Evolutionary conservation across 2,797 vertebrate genomes (phyloP), one percentile per base, ranked within the genome.

Genomic region (Molossus alvarezi): DNA sequence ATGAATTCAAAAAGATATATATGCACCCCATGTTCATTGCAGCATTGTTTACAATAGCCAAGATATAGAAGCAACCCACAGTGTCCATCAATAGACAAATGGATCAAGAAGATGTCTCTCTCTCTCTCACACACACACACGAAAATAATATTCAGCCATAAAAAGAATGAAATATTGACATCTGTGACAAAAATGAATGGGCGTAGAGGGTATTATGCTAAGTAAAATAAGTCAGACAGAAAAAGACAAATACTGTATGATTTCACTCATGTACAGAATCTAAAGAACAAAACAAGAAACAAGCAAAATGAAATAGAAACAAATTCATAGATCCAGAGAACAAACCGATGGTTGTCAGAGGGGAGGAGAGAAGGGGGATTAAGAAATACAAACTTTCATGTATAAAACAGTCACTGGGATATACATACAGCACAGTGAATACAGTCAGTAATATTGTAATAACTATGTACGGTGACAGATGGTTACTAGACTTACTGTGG

Each of bases 11-110:
- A 83, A 69, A 69, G 48, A 12, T 17, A 55, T 11, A 33, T 11
- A 33, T 33, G 64, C 21, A 37, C 7, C 62, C 29, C 21, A 27
- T 60, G 64, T 37, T 55, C 21, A 25, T 8, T 25, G 29, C 12
- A 25, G n/a, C 29, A 69, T 10, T 25, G 45, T 33, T 53, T 25
- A 25, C 14, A 53, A 12, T 6, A 10, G 81, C 62, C 29, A 51
- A 53, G 29, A 33, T 27, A 25, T 4, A 18, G n/a, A 9, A 23
- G 82, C 21, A 15, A 80, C n/a, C 55, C 25, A 10, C 41, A 21
- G 48, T 7, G 62, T 17, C 17, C 48, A 55, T 10, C 7, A 5
- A 48, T 1, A 33, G 20, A n/a, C 1, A 8, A 15, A 1, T n/a
- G 20, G 48, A 23, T 21, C n/a, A n/a, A 69, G 60, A 23, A 33